Evolutionary conservation across 2,888 invertebrate genomes (phyloP), one percentile per base, ranked within the genome.

Genomic region (Patella pellucida): DNA sequence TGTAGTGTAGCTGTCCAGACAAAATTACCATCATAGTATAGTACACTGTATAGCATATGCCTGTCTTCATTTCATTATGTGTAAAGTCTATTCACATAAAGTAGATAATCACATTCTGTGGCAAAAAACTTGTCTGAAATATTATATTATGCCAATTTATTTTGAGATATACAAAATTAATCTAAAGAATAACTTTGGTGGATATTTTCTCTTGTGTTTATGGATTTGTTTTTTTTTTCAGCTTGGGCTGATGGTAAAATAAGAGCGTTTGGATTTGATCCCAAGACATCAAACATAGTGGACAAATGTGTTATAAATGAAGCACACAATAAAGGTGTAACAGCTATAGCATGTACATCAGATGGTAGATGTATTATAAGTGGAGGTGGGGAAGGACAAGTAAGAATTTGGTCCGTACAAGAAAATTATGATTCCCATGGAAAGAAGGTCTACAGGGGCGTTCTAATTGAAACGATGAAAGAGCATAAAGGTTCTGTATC

Each of bases 401-500:
- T 91, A 16, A 78, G 90, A 23, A 84, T 91, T 56, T 91, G 91
- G 90, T 68, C 81, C 7, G 76, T 89, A 68, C 72, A 69, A 15
- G 76, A 80, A 72, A 76, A 77, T 16, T 79, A 74, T 15, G 79
- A 84, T 52, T 79, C 78, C n/a, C 78, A 76, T 16, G 79, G 80
- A 16, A 80, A 81, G 9, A 76, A 77, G 14, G 74, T 75, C 51
- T 81, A 78, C 68, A 74, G 75, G 7, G 77, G 74, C 16, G 73
- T 74, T 7, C 80, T 87, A 14, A 67, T 83, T 41, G 85, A 84
- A 31, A 85, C 85, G 31, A 86, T 98, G 79, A 97, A 97, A 91
- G 97, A 97, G 87, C 98, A 98, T 92, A 95, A 96, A 88, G 96
- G 95, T 14, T 95, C 95, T 0, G 95, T 97, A 76, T 95, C 96